A percentile compares a stretch with the other conserved stretches of the same genome.
Evolutionary conservation across 2,797 vertebrate species (phyloP).

Genomic region (Dendrocincla tyrannina): DNA sequence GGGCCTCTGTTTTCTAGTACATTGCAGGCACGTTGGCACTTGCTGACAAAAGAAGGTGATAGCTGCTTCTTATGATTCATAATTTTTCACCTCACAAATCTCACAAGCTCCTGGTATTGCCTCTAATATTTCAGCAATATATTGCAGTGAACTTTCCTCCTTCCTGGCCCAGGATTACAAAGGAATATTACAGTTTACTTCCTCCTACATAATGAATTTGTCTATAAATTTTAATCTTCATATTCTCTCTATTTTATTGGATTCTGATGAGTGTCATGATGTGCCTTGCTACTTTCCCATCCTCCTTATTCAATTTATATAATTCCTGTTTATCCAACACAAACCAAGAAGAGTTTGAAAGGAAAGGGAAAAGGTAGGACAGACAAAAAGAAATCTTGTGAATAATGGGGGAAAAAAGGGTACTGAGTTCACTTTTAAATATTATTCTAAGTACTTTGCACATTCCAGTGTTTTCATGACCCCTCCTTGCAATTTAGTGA

Average conservation of each 20-base stretch:
- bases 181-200: background rate
- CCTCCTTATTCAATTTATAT: background rate
- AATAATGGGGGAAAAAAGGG: background rate
- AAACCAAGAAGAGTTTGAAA: background rate
- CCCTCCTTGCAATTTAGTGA: background rate
- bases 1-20: background rate
- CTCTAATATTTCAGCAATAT: background rate
- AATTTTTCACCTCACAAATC: background rate
- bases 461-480: background rate
- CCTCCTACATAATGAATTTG: background rate
- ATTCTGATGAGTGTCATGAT: background rate
- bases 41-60: background rate
- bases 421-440: background rate
- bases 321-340: background rate
- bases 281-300: background rate
- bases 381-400: background rate
- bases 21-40: background rate
- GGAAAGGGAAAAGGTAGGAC: background rate
- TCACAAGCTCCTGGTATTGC: background rate
- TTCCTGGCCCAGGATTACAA: background rate
- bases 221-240: background rate
- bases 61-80: background rate
- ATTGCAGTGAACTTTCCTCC: background rate
- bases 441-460: background rate
- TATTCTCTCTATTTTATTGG: background rate